Evolutionary conservation across 2,113 vertebrate genomes (phyloP).

Genomic region (Hippopotamus amphibius): DNA sequence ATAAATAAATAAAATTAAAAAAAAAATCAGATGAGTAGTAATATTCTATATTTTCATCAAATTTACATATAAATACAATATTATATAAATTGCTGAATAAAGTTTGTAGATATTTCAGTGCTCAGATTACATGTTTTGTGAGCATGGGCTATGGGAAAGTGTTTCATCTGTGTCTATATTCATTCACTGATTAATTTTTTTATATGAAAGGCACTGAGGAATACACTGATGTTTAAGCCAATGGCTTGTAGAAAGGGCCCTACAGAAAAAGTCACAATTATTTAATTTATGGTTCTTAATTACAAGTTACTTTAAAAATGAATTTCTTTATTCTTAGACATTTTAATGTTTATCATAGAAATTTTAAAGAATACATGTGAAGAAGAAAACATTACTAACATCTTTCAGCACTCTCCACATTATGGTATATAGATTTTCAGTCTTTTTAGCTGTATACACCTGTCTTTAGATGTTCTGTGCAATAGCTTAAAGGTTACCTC

Average conservation of each 20-base stretch:
- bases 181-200: neutral
- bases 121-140: neutral
- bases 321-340: neutral
- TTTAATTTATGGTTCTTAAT: neutral
- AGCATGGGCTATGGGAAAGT: neutral
- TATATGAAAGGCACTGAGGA: neutral
- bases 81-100: slow-evolving; percentile 36
- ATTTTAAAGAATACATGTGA: neutral
- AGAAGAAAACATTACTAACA: neutral
- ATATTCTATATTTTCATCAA: neutral
- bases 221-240: neutral
- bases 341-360: neutral
- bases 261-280: neutral
- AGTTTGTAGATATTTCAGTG: neutral
- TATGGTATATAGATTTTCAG: neutral
- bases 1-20: no score
- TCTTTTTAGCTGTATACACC: neutral
- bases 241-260: neutral
- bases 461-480: neutral
- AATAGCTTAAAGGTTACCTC: neutral
- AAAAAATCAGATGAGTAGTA: neutral
- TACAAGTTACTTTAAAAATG: neutral
- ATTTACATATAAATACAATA: neutral
- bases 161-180: neutral
- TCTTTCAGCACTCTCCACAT: neutral